A percentile compares a stretch with the other conserved stretches of the same genome.
Evolutionary conservation across 1,140 invertebrate species (phyloP).

Genomic region (Drosophila triauraria): DNA sequence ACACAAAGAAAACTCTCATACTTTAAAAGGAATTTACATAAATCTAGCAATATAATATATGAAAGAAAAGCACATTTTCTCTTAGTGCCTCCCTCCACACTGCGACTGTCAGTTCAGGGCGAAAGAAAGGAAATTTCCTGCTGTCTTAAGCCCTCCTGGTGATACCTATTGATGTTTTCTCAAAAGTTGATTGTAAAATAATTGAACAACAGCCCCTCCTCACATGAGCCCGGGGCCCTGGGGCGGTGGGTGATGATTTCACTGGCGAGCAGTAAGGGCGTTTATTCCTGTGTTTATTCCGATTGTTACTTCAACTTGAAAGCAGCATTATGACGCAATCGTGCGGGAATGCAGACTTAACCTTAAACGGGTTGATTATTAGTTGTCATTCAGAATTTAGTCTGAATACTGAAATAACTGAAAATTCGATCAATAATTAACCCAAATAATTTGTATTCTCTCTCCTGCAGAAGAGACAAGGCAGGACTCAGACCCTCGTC

Average conservation of each 20-base stretch:
- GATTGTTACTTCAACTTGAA: background rate
- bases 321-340: no score
- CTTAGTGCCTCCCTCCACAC: constrained; percentile 7
- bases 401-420: no score
- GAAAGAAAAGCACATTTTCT: background rate
- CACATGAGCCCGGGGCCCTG: constrained; percentile 3
- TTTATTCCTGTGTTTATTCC: background rate
- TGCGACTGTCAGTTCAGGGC: constrained; percentile 18
- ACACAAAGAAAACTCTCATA: no score
- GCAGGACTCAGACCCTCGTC: no score
- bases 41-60: no score
- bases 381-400: no score
- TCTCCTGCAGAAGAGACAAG: no score
- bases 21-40: no score
- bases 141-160: constrained; percentile 28
- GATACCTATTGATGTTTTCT: constrained; percentile 54
- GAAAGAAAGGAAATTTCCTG: constrained; percentile 1
- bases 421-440: background rate
- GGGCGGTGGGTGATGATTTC: background rate
- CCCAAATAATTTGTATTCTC: no score
- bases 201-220: constrained; percentile 35
- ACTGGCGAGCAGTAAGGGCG: background rate
- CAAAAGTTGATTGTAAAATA: constrained; percentile 59
- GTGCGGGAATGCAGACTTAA: no score
- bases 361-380: background rate